These are phyloP conservation scores for Caenorhabditis sinica DNA, from an alignment of 2,888 invertebrate species.

Conservation along the genomic window DNA sequence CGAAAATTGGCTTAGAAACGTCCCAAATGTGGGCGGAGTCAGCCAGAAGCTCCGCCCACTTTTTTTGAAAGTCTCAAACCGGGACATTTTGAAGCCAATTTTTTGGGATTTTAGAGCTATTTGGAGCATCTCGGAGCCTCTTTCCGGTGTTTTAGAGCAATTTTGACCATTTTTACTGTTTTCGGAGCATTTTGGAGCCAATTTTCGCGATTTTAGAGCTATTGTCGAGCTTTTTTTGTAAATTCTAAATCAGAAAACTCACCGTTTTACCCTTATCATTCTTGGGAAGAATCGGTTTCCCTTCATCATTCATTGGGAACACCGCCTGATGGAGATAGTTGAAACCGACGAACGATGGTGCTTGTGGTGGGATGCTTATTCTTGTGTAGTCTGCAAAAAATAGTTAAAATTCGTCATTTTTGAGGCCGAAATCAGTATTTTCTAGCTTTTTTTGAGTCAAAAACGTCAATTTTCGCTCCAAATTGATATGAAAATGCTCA, in stretches of 20 bases:
- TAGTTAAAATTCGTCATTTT: too few relatives aligned
- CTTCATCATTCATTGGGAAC: conserved; percentile 56
- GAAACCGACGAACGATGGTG: conserved; percentile 52
- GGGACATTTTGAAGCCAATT: background rate
- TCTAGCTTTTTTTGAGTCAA: background rate
- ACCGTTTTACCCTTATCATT: conserved; percentile 57
- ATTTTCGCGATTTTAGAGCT: background rate
- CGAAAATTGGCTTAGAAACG: too few relatives aligned
- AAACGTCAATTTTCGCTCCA: too few relatives aligned
- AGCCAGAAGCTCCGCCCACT: too few relatives aligned
- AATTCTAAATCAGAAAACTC: background rate
- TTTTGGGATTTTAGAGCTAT: background rate
- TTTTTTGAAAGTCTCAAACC: too few relatives aligned
- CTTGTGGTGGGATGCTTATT: conserved; percentile 37
- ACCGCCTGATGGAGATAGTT: conserved; percentile 49
- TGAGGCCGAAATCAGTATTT: background rate
- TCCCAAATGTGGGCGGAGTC: background rate
- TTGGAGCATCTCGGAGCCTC: too few relatives aligned
- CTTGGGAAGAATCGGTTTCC: conserved; percentile 51
- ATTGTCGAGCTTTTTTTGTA: too few relatives aligned
- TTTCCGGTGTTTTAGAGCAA: background rate
- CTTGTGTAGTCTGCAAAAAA: conserved; percentile 52
- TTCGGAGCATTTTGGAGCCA: background rate
- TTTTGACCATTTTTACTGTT: background rate
- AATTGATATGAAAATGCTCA: too few relatives aligned